Percentiles rank a stretch among this genome's conserved stretches.
These are phyloP conservation scores for Magallana gigas DNA, from an alignment of 1,140 invertebrate genomes.

Conservation along the genomic window DNA sequence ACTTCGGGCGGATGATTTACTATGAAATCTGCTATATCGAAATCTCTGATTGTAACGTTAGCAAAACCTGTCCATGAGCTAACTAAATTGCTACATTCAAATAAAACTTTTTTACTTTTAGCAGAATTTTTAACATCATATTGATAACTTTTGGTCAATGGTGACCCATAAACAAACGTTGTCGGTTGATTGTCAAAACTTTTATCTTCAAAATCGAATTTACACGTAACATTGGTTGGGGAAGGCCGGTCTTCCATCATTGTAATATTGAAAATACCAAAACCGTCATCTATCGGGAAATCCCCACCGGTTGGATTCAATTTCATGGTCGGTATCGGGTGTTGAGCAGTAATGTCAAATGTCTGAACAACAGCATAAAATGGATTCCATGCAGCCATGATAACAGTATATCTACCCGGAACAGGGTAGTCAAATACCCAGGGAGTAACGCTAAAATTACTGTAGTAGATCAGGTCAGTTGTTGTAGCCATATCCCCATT, in stretches of 20 bases:
- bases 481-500: background rate
- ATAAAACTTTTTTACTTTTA: background rate
- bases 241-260: slow-evolving; percentile 40
- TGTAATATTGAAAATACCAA: slow-evolving; percentile 3
- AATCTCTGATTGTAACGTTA: background rate
- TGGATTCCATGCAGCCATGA: slow-evolving; percentile 22
- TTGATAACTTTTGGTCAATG: background rate
- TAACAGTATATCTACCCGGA: background rate
- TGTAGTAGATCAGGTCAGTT: slow-evolving; percentile 33
- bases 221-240: slow-evolving; percentile 22
- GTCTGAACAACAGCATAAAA: slow-evolving; percentile 31
- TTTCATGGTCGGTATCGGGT: slow-evolving; percentile 30
- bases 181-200: background rate
- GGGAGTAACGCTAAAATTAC: background rate
- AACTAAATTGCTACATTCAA: slow-evolving; percentile 26
- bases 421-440: slow-evolving; percentile 10
- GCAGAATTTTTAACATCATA: background rate
- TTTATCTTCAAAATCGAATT: slow-evolving; percentile 12
- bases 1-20: background rate
- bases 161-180: background rate
- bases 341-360: slow-evolving; percentile 15
- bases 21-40: background rate
- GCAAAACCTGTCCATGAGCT: background rate
- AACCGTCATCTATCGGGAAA: background rate
- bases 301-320: slow-evolving; percentile 23